These are phyloP conservation scores for Malacoctenus gilli DNA, from an alignment of 2,797 vertebrate species.

Conservation along the genomic window DNA sequence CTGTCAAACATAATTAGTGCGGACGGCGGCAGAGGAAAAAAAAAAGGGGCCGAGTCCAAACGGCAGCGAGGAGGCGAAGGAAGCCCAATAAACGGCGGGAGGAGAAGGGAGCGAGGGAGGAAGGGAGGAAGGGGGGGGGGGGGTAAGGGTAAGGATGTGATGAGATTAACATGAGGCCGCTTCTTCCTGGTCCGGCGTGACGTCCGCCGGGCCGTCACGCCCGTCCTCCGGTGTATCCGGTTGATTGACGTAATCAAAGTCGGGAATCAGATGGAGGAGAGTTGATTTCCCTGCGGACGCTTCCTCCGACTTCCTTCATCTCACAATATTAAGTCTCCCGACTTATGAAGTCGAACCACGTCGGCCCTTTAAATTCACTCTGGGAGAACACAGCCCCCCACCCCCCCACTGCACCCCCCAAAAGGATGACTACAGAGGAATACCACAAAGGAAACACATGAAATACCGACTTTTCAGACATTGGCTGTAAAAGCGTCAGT, in stretches of 20 bases:
- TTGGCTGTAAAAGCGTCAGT: too few species aligned
- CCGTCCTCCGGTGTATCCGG: conserved; percentile 1
- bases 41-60: background rate
- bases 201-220: conserved; percentile 3
- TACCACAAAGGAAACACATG: too few species aligned
- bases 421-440: too few species aligned
- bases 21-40: conserved; percentile 7
- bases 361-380: too few species aligned
- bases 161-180: conserved; percentile 31
- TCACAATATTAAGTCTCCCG: conserved; percentile 11
- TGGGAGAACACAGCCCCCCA: too few species aligned
- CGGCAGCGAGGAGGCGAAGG: background rate
- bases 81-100: too few species aligned
- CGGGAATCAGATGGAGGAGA: conserved; percentile 34
- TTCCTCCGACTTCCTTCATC: conserved; percentile 18
- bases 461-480: too few species aligned
- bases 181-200: conserved; percentile 12
- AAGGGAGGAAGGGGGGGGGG: too few species aligned
- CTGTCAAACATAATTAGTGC: conserved; percentile 56
- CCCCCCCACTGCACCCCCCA: too few species aligned
- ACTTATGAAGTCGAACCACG: conserved; percentile 11
- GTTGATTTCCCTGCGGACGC: conserved; percentile 42
- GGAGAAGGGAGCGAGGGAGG: background rate
- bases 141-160: too few species aligned
- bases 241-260: conserved; percentile 39